These are phyloP conservation scores for Amia ocellicauda DNA, from an alignment of 2,113 vertebrate genomes.

Conservation along the genomic window DNA sequence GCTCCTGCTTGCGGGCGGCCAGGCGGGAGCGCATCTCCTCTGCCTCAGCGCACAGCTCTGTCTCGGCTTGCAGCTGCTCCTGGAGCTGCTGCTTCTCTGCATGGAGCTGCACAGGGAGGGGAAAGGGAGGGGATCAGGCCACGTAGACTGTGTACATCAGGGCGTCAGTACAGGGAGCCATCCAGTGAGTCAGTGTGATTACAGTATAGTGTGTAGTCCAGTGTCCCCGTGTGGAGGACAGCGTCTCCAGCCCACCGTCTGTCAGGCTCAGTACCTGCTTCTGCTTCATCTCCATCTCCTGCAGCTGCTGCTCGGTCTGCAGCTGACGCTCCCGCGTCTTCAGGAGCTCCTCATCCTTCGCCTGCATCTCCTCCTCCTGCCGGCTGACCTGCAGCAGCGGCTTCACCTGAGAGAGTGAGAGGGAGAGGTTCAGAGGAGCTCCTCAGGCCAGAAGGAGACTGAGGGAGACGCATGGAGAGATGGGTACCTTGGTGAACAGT, in stretches of 20 bases:
- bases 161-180: too few relatives aligned
- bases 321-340: slow-evolving; percentile 87
- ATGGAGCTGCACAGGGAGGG: slow-evolving; percentile 58
- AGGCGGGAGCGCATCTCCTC: slow-evolving; percentile 94
- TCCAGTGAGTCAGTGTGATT: too few relatives aligned
- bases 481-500: slow-evolving; percentile 93
- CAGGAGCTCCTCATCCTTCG: slow-evolving; percentile 87
- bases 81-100: slow-evolving; percentile 91
- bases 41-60: slow-evolving; percentile 90
- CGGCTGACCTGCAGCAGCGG: slow-evolving; percentile 93
- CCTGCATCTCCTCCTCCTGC: slow-evolving; percentile 94
- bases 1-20: slow-evolving; percentile 90
- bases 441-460: background rate
- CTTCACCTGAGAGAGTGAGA: slow-evolving; percentile 74
- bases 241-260: background rate
- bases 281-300: slow-evolving; percentile 80
- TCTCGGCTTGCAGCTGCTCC: slow-evolving; percentile 96
- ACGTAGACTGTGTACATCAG: too few relatives aligned
- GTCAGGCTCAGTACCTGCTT: slow-evolving; percentile 72
- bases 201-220: background rate
- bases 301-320: slow-evolving; percentile 76
- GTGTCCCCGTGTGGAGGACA: background rate
- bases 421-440: background rate
- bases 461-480: too few relatives aligned
- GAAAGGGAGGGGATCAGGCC: background rate